These are phyloP conservation scores for Drosophila picticornis DNA, from an alignment of 2,888 invertebrate species.

Conservation along the genomic window DNA sequence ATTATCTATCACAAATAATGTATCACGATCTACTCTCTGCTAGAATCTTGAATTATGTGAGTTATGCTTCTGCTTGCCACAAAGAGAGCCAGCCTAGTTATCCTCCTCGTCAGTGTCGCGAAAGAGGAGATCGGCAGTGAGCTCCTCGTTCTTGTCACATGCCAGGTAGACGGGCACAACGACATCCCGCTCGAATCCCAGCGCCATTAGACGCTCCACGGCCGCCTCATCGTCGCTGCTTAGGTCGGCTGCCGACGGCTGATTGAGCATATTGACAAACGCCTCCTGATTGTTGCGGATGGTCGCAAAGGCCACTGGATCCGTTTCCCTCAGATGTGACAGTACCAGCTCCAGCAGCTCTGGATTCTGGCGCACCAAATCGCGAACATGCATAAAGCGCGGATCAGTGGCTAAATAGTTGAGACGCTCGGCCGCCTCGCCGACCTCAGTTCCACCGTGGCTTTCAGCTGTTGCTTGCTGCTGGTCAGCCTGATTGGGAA, in stretches of 20 bases:
- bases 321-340: constrained; percentile 95
- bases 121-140: constrained; percentile 77
- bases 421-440: constrained; percentile 19
- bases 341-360: constrained; percentile 94
- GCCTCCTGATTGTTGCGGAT: constrained; percentile 96
- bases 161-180: constrained; percentile 76
- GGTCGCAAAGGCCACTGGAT: constrained; percentile 95
- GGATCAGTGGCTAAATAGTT: constrained; percentile 30
- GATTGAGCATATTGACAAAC: constrained; percentile 88
- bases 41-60: background rate
- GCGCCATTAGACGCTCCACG: constrained; percentile 70
- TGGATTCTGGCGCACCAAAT: constrained; percentile 96
- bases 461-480: constrained; percentile 3
- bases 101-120: constrained; percentile 72
- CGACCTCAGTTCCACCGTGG: background rate
- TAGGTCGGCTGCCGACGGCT: constrained; percentile 21
- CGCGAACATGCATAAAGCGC: constrained; percentile 92
- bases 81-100: background rate
- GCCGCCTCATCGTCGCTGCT: constrained; percentile 65
- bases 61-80: background rate
- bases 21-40: background rate
- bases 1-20: background rate
- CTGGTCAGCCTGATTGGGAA: constrained; percentile 86
- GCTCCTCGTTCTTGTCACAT: constrained; percentile 78
- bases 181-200: constrained; percentile 73